phyloP scores from a whole-genome alignment of 2,888 invertebrate species.

The Drosophila subquinaria region DNA sequence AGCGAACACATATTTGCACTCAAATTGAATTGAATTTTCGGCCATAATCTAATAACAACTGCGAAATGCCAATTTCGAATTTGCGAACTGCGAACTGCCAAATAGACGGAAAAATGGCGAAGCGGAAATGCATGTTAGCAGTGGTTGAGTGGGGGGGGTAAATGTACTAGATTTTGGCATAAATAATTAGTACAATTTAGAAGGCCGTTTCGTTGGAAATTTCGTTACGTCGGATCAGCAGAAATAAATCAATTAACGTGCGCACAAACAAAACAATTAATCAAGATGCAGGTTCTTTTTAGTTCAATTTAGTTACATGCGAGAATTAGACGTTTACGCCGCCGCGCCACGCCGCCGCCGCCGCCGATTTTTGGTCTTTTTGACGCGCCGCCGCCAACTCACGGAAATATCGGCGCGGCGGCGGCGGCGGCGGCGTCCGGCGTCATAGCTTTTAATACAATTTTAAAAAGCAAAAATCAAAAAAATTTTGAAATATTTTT shows the following conservation, averaged over 20 bases:
- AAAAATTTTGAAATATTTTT: too few species aligned
- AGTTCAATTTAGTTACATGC: conserved; percentile 37
- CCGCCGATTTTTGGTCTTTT: too few species aligned
- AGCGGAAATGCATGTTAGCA: conserved; percentile 48
- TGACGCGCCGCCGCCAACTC: too few species aligned
- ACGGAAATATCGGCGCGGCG: too few species aligned
- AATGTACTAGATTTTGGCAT: conserved; percentile 28
- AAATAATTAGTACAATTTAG: conserved; percentile 60
- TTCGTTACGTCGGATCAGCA: conserved; percentile 47
- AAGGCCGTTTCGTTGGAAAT: conserved; percentile 23
- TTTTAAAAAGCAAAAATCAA: too few species aligned
- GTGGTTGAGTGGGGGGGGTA: too few species aligned
- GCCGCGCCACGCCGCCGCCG: too few species aligned
- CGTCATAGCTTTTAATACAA: too few species aligned
- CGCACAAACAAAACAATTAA: conserved; percentile 75
- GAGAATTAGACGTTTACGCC: too few species aligned
- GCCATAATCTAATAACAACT: conserved; percentile 71
- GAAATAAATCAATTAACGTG: conserved; percentile 77
- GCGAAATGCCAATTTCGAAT: conserved; percentile 30
- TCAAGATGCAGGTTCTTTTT: conserved; percentile 69
- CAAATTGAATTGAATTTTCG: conserved; percentile 73
- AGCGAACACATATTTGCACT: conserved; percentile 78
- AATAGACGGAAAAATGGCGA: conserved; percentile 38
- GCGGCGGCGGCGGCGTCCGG: too few species aligned
- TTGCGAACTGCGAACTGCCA: conserved; percentile 22